A percentile compares a stretch with the other conserved stretches of the same genome.
Conservation (phyloP, 1,140 invertebrate species). For the Bombus consobrinus region DNA sequence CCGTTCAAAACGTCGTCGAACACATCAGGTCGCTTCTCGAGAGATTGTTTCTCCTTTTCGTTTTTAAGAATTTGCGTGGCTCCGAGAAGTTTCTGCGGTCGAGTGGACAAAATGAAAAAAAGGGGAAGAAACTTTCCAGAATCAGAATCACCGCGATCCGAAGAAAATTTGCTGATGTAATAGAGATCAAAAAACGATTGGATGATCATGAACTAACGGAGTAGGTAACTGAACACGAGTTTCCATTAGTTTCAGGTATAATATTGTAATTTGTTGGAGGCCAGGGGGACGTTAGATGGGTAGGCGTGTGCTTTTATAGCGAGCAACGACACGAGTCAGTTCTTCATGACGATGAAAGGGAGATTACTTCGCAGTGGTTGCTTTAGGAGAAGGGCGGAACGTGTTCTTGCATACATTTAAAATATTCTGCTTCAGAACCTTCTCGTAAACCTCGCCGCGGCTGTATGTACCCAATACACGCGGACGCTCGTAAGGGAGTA, state of each 20-base stretch:
- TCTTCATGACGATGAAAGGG: constrained; percentile 69
- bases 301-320: constrained; percentile 47
- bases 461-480: constrained; percentile 68
- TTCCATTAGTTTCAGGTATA: constrained; percentile 16
- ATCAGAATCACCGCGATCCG: too few relatives aligned
- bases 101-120: too few relatives aligned
- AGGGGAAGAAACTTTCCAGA: too few relatives aligned
- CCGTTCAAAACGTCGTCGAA: too few relatives aligned
- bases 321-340: constrained; percentile 62
- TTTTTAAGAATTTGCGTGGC: too few relatives aligned
- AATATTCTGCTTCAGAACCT: constrained; percentile 67
- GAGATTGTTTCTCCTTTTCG: too few relatives aligned
- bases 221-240: not conserved
- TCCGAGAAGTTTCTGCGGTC: too few relatives aligned
- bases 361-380: constrained; percentile 69
- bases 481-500: constrained; percentile 54
- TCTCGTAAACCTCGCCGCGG: constrained; percentile 56
- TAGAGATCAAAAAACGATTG: too few relatives aligned
- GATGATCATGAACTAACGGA: too few relatives aligned
- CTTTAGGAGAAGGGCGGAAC: constrained; percentile 68
- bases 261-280: constrained; percentile 31
- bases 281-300: constrained; percentile 27
- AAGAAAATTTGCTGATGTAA: too few relatives aligned
- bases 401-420: constrained; percentile 72
- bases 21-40: too few relatives aligned